Percentiles rank a stretch among this genome's conserved stretches.
These are phyloP conservation scores for Drosophila navojoa DNA, from an alignment of 1,140 invertebrate genomes.

Conservation along the genomic window DNA sequence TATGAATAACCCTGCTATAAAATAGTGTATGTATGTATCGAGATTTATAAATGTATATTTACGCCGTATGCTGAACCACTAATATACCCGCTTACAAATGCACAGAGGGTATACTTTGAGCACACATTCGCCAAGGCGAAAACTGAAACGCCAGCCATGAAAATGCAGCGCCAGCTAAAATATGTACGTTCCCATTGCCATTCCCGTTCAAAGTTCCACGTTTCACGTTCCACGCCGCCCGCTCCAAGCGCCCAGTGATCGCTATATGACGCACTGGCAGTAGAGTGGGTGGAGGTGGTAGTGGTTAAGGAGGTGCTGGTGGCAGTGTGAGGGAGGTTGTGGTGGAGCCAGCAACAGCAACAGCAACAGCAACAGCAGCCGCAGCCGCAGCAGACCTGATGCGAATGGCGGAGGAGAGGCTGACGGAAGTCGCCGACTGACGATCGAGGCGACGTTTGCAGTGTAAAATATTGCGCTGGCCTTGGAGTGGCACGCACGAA, in stretches of 20 bases:
- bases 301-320: neutral
- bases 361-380: too few species aligned
- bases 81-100: neutral
- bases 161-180: slow-evolving; percentile 56
- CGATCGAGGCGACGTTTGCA: slow-evolving; percentile 45
- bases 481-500: slow-evolving; percentile 76
- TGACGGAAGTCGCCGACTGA: slow-evolving; percentile 67
- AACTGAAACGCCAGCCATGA: slow-evolving; percentile 53
- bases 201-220: slow-evolving; percentile 7
- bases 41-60: too few species aligned
- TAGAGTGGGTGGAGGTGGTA: neutral
- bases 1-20: too few species aligned
- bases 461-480: slow-evolving; percentile 78
- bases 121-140: slow-evolving; percentile 37
- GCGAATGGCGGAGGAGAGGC: slow-evolving; percentile 6
- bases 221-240: neutral
- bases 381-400: neutral
- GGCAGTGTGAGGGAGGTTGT: slow-evolving; percentile 1
- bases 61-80: too few species aligned
- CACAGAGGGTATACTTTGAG: neutral
- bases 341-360: slow-evolving; percentile 1
- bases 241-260: neutral
- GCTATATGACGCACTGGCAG: slow-evolving; percentile 4
- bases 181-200: slow-evolving; percentile 36
- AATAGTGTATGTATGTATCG: too few species aligned